These are phyloP conservation scores for Poliocrania exsul DNA, from an alignment of 2,797 vertebrate species.

Conservation along the genomic window DNA sequence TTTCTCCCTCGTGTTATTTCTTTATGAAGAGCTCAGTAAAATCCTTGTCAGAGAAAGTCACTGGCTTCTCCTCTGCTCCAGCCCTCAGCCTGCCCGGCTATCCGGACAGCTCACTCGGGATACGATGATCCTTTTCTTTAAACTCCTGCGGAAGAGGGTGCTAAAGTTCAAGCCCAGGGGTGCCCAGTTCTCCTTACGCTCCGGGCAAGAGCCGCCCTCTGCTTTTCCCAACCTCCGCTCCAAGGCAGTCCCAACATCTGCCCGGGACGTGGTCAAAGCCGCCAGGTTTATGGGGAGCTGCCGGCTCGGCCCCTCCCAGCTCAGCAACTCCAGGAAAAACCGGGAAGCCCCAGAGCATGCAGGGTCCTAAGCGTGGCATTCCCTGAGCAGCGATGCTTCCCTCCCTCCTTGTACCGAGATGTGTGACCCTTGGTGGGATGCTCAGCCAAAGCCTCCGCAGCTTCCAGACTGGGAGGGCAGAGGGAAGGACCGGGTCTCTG, in stretches of 20 bases:
- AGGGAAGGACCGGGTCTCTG: neutral
- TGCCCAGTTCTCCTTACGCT: neutral
- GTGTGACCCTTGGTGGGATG: neutral
- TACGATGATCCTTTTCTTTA: neutral
- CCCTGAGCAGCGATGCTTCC: rapidly evolving
- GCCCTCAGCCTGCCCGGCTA: neutral
- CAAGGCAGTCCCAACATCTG: slow-evolving; percentile 75
- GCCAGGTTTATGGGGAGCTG: slow-evolving; percentile 71
- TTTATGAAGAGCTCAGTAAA: neutral
- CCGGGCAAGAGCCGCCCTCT: neutral
- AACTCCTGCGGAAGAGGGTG: slow-evolving; percentile 48
- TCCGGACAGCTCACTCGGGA: neutral
- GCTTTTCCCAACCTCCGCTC: neutral
- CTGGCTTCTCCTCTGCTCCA: neutral
- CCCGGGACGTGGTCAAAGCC: slow-evolving; percentile 27
- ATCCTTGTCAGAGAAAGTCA: neutral
- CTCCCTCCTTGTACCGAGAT: rapidly evolving
- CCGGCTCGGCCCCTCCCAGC: slow-evolving; percentile 70
- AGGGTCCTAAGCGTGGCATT: slow-evolving; percentile 44
- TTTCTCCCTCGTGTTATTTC: neutral
- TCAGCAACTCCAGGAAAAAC: slow-evolving; percentile 48
- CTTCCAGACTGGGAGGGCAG: neutral
- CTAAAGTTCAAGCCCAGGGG: slow-evolving; percentile 50
- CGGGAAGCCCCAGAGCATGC: slow-evolving; percentile 23
- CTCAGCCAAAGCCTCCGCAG: neutral